These are phyloP conservation scores for Buteo buteo DNA, from an alignment of 2,113 vertebrate genomes.

Conservation along the genomic window DNA sequence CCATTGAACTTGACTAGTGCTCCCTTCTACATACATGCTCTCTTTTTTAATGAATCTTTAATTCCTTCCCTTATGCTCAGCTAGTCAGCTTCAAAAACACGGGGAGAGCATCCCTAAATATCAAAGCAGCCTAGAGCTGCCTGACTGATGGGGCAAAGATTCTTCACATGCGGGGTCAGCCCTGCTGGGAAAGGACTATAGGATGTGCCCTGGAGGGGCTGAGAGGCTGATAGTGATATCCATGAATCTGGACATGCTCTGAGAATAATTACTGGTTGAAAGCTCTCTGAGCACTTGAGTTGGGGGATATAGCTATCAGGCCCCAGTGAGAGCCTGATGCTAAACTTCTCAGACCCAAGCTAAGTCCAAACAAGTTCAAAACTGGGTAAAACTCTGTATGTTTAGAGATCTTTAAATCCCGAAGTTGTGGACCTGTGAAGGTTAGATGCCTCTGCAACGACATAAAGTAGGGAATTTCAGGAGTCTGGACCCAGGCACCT, in stretches of 20 bases:
- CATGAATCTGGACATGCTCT: not conserved
- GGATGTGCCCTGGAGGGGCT: not conserved
- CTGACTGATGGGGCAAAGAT: not conserved
- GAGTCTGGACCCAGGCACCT: not conserved
- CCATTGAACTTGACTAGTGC: not conserved
- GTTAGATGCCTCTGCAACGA: not conserved
- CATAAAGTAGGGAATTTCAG: not conserved
- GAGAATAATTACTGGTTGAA: not conserved
- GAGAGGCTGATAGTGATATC: not conserved
- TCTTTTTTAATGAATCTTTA: not conserved
- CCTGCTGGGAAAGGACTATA: not conserved
- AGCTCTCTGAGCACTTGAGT: not conserved
- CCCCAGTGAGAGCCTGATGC: not conserved
- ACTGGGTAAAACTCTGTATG: not conserved
- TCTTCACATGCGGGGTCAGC: fast-evolving
- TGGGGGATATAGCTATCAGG: not conserved
- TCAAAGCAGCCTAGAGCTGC: not conserved
- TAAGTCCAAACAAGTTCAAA: not conserved
- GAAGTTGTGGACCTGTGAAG: not conserved
- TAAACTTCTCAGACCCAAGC: not conserved
- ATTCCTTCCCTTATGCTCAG: not conserved
- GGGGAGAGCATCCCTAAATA: not conserved
- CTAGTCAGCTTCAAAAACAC: not conserved
- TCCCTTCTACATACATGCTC: not conserved
- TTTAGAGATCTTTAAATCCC: not conserved